Percentiles rank a stretch among this genome's conserved stretches.
Conservation (phyloP, 2,113 vertebrate species). For the Dendropsophus ebraccatus region DNA sequence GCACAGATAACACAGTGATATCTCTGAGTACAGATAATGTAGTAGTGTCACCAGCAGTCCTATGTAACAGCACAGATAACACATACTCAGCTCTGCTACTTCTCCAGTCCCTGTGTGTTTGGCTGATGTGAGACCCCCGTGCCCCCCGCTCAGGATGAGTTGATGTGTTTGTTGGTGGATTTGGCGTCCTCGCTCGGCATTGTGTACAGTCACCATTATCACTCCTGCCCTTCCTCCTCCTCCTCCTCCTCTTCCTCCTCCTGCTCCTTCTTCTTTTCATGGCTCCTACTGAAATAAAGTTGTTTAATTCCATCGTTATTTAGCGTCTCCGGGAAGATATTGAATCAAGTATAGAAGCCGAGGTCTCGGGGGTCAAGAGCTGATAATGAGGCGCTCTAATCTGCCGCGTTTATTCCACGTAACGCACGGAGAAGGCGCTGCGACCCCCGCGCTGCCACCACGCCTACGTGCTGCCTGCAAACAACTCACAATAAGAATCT, state of each 20-base stretch:
- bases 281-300: background rate
- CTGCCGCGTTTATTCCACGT: background rate
- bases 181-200: background rate
- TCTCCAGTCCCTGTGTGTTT: too few species aligned
- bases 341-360: background rate
- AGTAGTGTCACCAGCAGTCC: too few species aligned
- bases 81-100: background rate
- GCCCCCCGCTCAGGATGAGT: background rate
- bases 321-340: constrained; percentile 8
- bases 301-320: background rate
- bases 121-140: background rate
- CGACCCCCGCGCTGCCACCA: background rate
- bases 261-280: background rate
- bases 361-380: background rate
- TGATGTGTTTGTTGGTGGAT: background rate
- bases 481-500: background rate
- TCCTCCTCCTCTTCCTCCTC: too few species aligned
- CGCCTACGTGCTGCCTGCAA: background rate
- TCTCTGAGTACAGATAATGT: too few species aligned
- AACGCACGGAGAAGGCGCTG: background rate
- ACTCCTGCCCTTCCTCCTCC: background rate
- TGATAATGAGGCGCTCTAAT: background rate
- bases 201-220: background rate
- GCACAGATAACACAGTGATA: too few species aligned
- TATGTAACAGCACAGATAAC: background rate